phyloP scores from a whole-genome alignment of 2,113 vertebrate genomes.

The Tyto alba region DNA sequence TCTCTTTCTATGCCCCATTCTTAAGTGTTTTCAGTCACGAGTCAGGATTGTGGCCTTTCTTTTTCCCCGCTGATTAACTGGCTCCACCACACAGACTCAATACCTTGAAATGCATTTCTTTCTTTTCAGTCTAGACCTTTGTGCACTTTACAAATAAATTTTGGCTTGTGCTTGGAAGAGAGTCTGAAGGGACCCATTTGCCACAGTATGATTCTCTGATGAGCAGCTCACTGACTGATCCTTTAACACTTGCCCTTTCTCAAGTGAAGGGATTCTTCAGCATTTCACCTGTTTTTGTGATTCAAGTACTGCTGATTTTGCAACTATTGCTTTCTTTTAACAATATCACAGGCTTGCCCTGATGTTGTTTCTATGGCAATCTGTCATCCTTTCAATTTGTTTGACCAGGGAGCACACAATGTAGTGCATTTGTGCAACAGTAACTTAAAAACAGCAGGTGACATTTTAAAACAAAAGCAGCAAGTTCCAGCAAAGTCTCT shows the following conservation, averaged over 20 bases:
- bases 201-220: neutral
- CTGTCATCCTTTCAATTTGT: neutral
- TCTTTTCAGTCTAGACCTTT: neutral
- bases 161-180: neutral
- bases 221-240: neutral
- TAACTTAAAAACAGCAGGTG: neutral
- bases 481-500: neutral
- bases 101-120: neutral
- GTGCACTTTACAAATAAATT: neutral
- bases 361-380: constrained; percentile 40
- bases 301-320: constrained; percentile 4
- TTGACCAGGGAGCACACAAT: neutral
- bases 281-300: neutral
- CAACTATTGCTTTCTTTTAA: neutral
- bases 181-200: neutral
- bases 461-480: neutral
- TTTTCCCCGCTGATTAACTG: neutral
- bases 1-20: neutral
- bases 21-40: neutral
- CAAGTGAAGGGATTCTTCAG: neutral
- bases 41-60: neutral
- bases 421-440: neutral
- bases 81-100: neutral
- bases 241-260: neutral
- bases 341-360: neutral